Evolutionary conservation across 2,888 invertebrate species (phyloP), one percentile per base, ranked within the genome.

Genomic region (Oligia fasciuncula): DNA sequence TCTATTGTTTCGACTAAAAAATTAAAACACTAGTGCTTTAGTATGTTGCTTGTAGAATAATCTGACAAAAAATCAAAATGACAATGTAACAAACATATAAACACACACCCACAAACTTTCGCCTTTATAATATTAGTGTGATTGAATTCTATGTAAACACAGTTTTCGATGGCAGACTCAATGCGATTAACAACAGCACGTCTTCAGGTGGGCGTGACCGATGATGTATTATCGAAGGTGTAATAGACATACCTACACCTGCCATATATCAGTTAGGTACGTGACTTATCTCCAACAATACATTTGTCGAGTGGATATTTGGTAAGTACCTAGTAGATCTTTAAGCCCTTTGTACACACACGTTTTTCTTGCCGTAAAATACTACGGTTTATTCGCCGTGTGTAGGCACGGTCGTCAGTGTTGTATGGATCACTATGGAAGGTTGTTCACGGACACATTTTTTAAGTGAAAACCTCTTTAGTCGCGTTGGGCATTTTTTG

Each of bases 131-230:
- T 29, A 29, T 29, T 29, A 29, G 29, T 29, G 29, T 29, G 29
- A 29, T 29, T 46, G 49, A 62, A 62, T 13, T 74, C 35, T 11
- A 3, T 14, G 51, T 3, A 13, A 29, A 54, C 17, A 77, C 5
- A 54, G 51, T 1, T 29, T 54, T 65, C 4, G n/a, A 77, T 46
- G 2, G 9, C 46, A 77, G 54, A 71, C 1, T 4, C 11, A 46
- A 54, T 54, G 17, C n/a, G 9, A 78, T 78, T 57, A 54, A 35
- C n/a, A 76, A 35, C 29, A 46, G 13, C 54, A 78, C 11, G 35
- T 77, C 43, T 46, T 35, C n/a, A 35, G 13, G 23, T 46, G 17
- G 51, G 29, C 51, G 46, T 77, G 23, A n/a, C 35, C 13, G 1
- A 65, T 2, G n/a, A 19, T 54, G 8, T 77, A 40, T 49, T 17